Evolutionary conservation across 2,888 invertebrate species (phyloP), one percentile per base, ranked within the genome.

Genomic region (Aphodius sticticus): DNA sequence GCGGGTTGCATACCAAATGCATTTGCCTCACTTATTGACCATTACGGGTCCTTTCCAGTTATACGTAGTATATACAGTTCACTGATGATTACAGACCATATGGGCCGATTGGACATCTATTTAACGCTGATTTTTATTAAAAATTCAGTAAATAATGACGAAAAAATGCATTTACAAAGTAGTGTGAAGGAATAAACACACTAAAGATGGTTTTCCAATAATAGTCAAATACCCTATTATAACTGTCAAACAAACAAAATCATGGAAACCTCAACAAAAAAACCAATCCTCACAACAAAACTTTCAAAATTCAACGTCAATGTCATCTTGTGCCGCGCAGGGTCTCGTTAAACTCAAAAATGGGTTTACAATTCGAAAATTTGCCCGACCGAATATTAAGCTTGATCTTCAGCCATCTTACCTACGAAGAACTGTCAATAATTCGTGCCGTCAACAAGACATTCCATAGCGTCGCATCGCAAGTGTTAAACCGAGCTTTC

Each of bases 401-500:
- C 16, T 6, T 53, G n/a, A 36, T 80, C 70, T 36, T 80, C 15
- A 76, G 77, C 15, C 36, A 69, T 71, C 76, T 80, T 12, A 70
- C 69, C 6, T 80, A 78, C 69, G 26, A 77, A 2, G 69, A 76
- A 16, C 16, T 80, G 16, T 69, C 70, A 35, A 16, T 35, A n/a
- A 16, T 80, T 12, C 77, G 80, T 3, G 7, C 69, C 12, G 76
- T 76, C 6, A 80, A 71, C 26, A 14, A 35, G 6, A 78, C 38
- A 12, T 78, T 80, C 53, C 76, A 78, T 16, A 75, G 76, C 53
- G 72, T 14, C 16, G 76, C 76, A n/a, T 76, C 80, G 26, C 16
- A 70, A 38, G 16, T 80, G 16, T 70, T 80, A n/a, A 78, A 80
- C 69, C 71, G 76, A 16, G 70, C 76, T 0, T 80, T 80, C 16